Evolutionary conservation across 2,113 vertebrate species (phyloP).

Genomic region (Sinocyclocheilus maitianheensis): DNA sequence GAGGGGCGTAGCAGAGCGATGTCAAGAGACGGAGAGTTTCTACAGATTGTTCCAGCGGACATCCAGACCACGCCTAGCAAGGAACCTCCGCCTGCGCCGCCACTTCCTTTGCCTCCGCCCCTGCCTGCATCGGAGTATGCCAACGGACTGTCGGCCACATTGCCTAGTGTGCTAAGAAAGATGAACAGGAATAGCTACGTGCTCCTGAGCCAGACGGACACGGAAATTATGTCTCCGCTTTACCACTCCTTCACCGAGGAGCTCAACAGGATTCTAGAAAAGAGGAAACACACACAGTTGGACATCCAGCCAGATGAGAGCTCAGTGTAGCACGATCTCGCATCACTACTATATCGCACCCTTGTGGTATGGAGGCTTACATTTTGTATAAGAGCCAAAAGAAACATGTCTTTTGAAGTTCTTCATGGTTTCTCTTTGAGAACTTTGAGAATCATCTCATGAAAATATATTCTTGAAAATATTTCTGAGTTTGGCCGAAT

Average conservation of each 20-base stretch:
- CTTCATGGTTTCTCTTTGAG: conserved; percentile 44
- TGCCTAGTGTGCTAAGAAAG: conserved; percentile 90
- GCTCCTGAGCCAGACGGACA: conserved; percentile 86
- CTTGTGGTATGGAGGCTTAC: too few species aligned
- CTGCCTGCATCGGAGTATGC: conserved; percentile 80
- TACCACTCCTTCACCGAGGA: conserved; percentile 94
- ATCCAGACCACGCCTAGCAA: conserved; percentile 68
- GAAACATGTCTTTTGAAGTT: conserved; percentile 36
- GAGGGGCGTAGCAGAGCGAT: too few species aligned
- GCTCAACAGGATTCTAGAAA: conserved; percentile 96
- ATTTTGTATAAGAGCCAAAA: conserved; percentile 41
- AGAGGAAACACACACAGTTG: conserved; percentile 93
- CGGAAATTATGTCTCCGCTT: conserved; percentile 78
- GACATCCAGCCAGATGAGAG: conserved; percentile 89
- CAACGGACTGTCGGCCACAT: conserved; percentile 85
- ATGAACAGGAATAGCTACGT: conserved; percentile 97
- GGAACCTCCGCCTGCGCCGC: conserved; percentile 76
- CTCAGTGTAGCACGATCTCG: conserved; percentile 73
- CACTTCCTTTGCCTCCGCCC: conserved; percentile 73
- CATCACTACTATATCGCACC: too few species aligned
- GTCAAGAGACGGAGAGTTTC: too few species aligned
- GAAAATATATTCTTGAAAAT: not conserved
- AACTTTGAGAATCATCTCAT: not conserved
- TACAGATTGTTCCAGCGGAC: conserved; percentile 77
- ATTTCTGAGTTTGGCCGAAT: not conserved